Evolutionary conservation across 2,113 vertebrate genomes (phyloP).

Genomic region (Tragulus kanchil): DNA sequence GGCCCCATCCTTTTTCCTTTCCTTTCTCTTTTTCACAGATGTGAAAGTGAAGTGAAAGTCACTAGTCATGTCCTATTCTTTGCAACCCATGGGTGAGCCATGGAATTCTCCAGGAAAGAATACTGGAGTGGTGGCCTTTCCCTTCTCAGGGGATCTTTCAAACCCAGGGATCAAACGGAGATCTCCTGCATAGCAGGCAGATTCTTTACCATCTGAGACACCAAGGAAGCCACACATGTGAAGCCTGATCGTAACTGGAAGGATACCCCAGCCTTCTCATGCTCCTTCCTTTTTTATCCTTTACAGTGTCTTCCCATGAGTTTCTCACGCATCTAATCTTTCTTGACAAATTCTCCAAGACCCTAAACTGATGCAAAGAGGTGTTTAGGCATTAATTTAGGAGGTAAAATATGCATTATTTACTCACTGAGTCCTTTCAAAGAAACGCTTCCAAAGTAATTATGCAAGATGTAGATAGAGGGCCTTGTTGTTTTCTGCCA

Average conservation of each 20-base stretch:
- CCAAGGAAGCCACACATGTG: neutral
- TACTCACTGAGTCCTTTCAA: neutral
- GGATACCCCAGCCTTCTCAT: neutral
- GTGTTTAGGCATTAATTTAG: neutral
- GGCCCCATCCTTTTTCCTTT: neutral
- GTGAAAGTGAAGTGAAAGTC: neutral
- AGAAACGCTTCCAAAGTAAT: slow-evolving; percentile 3
- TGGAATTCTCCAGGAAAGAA: no score
- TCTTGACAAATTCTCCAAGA: neutral
- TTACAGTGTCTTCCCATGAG: neutral
- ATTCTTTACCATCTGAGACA: no score
- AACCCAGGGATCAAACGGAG: no score
- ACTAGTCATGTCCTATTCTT: no score
- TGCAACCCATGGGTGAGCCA: no score
- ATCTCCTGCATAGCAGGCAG: no score
- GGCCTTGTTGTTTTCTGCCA: slow-evolving; percentile 4
- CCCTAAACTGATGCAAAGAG: neutral
- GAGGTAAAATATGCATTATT: neutral
- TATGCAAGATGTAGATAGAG: neutral
- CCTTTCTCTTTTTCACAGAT: neutral
- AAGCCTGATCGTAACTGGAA: neutral
- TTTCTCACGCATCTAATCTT: neutral
- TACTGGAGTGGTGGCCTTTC: no score
- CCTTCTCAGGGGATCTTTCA: no score
- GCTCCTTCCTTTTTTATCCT: neutral